Percentiles rank a stretch among this genome's conserved stretches.
phyloP scores from a whole-genome alignment of 2,888 invertebrate species.

The Ptychoptera contaminata region DNA sequence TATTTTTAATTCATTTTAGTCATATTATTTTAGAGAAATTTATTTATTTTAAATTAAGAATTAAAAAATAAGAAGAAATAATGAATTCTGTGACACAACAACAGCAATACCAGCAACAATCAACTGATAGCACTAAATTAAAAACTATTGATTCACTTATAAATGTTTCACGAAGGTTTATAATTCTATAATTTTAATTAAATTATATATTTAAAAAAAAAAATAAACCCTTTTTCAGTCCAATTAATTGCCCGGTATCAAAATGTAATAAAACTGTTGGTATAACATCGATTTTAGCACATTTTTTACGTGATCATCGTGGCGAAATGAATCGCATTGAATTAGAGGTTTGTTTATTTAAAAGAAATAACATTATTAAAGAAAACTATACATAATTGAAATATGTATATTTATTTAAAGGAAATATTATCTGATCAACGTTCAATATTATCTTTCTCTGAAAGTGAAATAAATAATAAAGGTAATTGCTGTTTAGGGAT shows the following conservation, averaged over 20 bases:
- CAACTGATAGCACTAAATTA: neutral
- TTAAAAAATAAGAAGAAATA: too few relatives aligned
- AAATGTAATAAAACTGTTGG: constrained; percentile 16
- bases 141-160: constrained; percentile 11
- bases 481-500: constrained; percentile 19
- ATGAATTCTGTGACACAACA: too few relatives aligned
- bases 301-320: constrained; percentile 18
- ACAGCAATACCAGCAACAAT: constrained; percentile 2
- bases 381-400: too few relatives aligned
- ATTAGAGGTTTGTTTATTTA: too few relatives aligned
- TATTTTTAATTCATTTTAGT: too few relatives aligned
- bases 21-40: too few relatives aligned
- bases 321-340: neutral
- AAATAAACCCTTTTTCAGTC: constrained; percentile 13
- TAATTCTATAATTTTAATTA: too few relatives aligned
- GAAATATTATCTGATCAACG: constrained; percentile 9
- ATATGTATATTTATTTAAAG: too few relatives aligned
- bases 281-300: constrained; percentile 17
- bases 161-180: constrained; percentile 13
- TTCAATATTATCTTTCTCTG: constrained; percentile 15
- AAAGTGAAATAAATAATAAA: constrained; percentile 12
- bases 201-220: too few relatives aligned
- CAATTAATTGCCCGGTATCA: constrained; percentile 18
- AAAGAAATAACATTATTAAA: too few relatives aligned
- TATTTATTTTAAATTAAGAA: too few relatives aligned